Evolutionary conservation across 2,888 invertebrate genomes (phyloP).

Genomic region (Drosophila prostipennis): DNA sequence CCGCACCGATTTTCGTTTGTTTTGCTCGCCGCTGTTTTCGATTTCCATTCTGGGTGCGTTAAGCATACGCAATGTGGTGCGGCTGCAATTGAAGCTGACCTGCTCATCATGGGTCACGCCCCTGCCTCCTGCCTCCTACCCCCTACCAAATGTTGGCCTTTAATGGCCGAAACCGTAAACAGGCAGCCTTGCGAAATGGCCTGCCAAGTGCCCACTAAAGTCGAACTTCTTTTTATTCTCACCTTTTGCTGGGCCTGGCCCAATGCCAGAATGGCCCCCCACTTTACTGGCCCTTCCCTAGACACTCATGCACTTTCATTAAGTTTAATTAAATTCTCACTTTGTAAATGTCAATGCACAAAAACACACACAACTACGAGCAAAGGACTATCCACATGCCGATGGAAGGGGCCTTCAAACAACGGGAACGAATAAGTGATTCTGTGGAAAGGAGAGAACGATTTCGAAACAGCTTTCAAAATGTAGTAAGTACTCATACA

Average conservation of each 20-base stretch:
- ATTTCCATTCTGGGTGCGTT: conserved; percentile 60
- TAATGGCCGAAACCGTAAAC: conserved; percentile 62
- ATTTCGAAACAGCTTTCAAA: too few species aligned
- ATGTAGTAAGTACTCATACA: too few species aligned
- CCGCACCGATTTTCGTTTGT: conserved; percentile 6
- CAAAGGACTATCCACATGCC: conserved; percentile 53
- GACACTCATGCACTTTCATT: conserved; percentile 74
- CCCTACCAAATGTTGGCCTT: conserved; percentile 28
- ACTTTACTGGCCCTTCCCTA: conserved; percentile 53
- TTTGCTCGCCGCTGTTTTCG: conserved; percentile 21
- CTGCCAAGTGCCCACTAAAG: conserved; percentile 52
- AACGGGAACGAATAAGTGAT: conserved; percentile 4
- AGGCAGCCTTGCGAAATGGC: conserved; percentile 50
- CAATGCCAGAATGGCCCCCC: conserved; percentile 21
- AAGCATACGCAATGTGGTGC: conserved; percentile 70
- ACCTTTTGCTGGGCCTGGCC: conserved; percentile 24
- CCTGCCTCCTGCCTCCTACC: not conserved
- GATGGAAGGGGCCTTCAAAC: not conserved
- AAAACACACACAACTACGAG: conserved; percentile 49
- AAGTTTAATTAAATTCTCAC: conserved; percentile 77
- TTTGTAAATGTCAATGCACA: conserved; percentile 76
- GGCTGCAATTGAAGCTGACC: conserved; percentile 42
- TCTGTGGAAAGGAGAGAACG: not conserved
- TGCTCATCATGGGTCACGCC: conserved; percentile 33
- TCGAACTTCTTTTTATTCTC: conserved; percentile 36